These are phyloP conservation scores for Cyprinodon tularosa DNA, from an alignment of 2,113 vertebrate genomes.

Conservation along the genomic window DNA sequence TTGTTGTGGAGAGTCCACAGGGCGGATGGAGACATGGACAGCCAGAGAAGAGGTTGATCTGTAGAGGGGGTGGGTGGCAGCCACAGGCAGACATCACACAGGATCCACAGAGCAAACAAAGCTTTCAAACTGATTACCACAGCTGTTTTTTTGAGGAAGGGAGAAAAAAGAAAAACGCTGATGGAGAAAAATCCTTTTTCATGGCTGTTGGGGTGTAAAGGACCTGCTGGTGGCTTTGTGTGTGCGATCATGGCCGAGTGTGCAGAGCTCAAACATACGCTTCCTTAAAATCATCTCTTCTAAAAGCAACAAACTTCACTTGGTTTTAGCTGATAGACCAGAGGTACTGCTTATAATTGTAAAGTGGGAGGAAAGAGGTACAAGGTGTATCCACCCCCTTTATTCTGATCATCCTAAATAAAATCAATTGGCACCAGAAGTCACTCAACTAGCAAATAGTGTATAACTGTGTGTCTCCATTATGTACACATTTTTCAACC, in stretches of 20 bases:
- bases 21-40: slow-evolving; percentile 44
- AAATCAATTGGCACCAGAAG: not conserved
- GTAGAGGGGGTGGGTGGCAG: slow-evolving; percentile 13
- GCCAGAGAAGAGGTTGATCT: slow-evolving; percentile 15
- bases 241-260: not conserved
- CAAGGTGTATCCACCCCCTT: not conserved
- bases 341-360: not conserved
- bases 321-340: not conserved
- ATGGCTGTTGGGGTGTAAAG: slow-evolving; percentile 8
- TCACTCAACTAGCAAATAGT: not conserved
- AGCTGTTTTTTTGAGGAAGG: slow-evolving; percentile 74
- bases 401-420: not conserved
- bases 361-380: too few relatives aligned
- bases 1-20: slow-evolving; percentile 39
- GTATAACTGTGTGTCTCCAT: not conserved
- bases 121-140: slow-evolving; percentile 79
- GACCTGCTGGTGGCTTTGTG: slow-evolving; percentile 10
- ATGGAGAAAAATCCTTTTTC: slow-evolving; percentile 65
- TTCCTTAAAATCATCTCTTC: not conserved
- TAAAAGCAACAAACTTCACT: not conserved
- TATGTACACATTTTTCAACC: too few relatives aligned
- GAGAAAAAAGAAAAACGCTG: slow-evolving; percentile 56
- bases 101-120: slow-evolving; percentile 76
- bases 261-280: not conserved
- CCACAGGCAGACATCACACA: slow-evolving; percentile 59